Percentiles rank a stretch among this genome's conserved stretches.
Evolutionary conservation across 2,888 invertebrate genomes (phyloP).

Genomic region (Notocelia uddmanniana): DNA sequence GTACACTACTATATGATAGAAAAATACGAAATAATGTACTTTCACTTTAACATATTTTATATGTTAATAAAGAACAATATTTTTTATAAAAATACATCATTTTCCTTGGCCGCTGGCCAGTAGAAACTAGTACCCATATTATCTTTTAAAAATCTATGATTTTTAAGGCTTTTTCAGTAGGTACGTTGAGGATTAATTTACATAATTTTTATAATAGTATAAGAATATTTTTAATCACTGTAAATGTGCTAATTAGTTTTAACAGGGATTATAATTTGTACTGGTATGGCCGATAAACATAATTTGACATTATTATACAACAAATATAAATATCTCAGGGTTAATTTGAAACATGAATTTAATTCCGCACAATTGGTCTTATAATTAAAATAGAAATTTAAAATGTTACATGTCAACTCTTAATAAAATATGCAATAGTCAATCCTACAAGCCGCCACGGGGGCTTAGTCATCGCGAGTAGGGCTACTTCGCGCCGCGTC

Average conservation of each 20-base stretch:
- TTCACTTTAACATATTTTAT: conserved; percentile 84
- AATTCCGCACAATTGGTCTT: conserved; percentile 59
- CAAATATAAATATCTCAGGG: conserved; percentile 72
- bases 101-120: conserved; percentile 72
- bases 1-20: conserved; percentile 80
- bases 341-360: conserved; percentile 65
- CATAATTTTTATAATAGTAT: conserved; percentile 74
- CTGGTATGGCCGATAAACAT: conserved; percentile 80
- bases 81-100: conserved; percentile 85
- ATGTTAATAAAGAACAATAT: conserved; percentile 85
- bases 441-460: conserved; percentile 53
- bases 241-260: conserved; percentile 74
- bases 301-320: conserved; percentile 66
- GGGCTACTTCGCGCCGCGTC: background rate
- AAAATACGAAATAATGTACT: conserved; percentile 85
- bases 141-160: conserved; percentile 82
- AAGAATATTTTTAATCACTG: conserved; percentile 80
- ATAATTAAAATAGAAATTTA: conserved; percentile 64
- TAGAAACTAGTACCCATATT: conserved; percentile 81
- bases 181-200: conserved; percentile 78
- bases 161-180: conserved; percentile 82
- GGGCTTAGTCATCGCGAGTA: conserved; percentile 47
- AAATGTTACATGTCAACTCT: conserved; percentile 69
- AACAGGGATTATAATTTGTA: conserved; percentile 79
- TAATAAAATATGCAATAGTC: conserved; percentile 72